Evolutionary conservation across 2,888 invertebrate genomes (phyloP), one percentile per base, ranked within the genome.

Genomic region (Calliopum simillimum): DNA sequence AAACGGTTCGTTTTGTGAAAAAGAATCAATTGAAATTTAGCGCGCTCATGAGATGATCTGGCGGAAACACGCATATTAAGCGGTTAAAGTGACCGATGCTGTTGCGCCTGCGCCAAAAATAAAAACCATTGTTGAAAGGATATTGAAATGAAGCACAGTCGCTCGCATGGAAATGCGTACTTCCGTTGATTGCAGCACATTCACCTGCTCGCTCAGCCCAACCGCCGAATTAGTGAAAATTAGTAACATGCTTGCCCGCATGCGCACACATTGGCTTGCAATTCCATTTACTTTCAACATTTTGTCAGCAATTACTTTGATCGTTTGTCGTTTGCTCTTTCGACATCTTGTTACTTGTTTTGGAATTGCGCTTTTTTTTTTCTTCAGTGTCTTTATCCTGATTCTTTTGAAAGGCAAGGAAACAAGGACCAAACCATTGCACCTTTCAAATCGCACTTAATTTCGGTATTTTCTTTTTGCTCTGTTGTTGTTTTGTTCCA

Each of bases 381-480:
- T 33, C 47, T 21, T 56, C n/a, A 33, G 58, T 73, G 70, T 72
- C 49, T 44, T 46, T 25, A 73, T 68, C 71, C 67, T 68, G 64
- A 67, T 72, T 67, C 55, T 61, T 47, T 2, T 71, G 56, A 74
- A 77, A 64, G 59, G 61, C 16, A 16, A 55, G 44, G 78, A 64
- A 64, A 61, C 16, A 16, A 55, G 44, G 49, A 21, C 55, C 56
- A 25, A n/a, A 12, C 25, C 58, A 51, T 67, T 71, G 74, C 82
- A 80, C 81, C 80, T 80, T 77, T 78, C 76, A 77, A 78, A 78
- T 77, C 76, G 76, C 82, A 76, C 76, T 77, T 75, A 70, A 77
- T 76, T 74, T 33, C 74, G 69, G 58, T 70, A 70, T 69, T 61
- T 23, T 49, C 66, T 67, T 44, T 14, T 19, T 47, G 59, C 53